phyloP scores from a whole-genome alignment of 2,113 vertebrate species.

The Hypocryptadius cinnamomeus region DNA sequence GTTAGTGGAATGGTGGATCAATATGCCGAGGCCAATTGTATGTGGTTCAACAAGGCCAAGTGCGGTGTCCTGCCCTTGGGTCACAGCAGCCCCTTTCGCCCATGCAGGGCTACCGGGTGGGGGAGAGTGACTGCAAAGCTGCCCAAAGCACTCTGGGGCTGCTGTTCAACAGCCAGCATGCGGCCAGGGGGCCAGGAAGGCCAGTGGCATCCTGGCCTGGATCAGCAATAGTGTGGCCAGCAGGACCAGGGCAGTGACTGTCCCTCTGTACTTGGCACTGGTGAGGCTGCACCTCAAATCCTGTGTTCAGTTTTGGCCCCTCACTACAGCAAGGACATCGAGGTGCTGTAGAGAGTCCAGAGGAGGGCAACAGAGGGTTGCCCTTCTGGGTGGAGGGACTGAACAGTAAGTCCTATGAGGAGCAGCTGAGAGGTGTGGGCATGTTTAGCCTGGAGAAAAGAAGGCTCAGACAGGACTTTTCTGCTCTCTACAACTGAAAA shows the following conservation, averaged over 20 bases:
- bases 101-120: too few species aligned
- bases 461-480: neutral
- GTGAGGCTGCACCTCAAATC: neutral
- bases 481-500: neutral
- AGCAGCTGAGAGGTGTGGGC: neutral
- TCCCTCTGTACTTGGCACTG: rapidly evolving
- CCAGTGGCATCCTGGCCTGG: neutral
- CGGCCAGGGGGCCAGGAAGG: neutral
- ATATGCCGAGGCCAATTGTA: neutral
- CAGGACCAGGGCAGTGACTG: neutral
- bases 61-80: neutral
- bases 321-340: neutral
- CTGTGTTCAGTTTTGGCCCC: neutral
- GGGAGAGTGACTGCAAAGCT: neutral
- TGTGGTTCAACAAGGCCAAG: neutral
- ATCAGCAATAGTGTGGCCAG: neutral
- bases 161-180: neutral
- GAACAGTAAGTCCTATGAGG: neutral
- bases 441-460: neutral
- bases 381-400: neutral
- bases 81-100: neutral
- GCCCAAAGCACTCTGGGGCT: neutral
- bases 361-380: neutral
- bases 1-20: neutral
- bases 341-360: neutral